Conservation (phyloP, 1,140 invertebrate species). For the Melitaea cinxia region DNA sequence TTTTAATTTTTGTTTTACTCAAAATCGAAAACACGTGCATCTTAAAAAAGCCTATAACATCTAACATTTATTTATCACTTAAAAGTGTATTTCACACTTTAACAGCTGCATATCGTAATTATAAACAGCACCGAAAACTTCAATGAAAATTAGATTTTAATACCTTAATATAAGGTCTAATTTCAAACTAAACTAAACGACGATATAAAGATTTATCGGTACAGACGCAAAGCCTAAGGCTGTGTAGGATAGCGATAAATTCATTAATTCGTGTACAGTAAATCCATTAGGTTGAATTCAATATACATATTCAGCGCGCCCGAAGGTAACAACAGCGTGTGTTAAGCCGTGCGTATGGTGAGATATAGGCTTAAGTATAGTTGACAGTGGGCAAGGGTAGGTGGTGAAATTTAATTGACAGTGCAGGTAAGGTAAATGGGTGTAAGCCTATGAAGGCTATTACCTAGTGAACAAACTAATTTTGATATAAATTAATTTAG, state of each 20-base stretch:
- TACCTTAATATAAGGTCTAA: background rate
- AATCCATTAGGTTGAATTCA: conserved; percentile 21
- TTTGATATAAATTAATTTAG: no score
- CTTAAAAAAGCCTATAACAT: no score
- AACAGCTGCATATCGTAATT: background rate
- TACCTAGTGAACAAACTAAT: no score
- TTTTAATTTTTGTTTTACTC: no score
- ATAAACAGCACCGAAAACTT: background rate
- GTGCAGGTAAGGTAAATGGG: no score
- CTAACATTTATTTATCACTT: no score
- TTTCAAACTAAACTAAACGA: background rate
- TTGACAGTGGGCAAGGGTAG: no score
- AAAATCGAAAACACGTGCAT: no score
- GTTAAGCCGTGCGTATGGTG: background rate
- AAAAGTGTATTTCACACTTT: no score
- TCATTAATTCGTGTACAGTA: conserved; percentile 24
- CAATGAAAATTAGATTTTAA: background rate
- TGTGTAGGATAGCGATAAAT: conserved; percentile 18
- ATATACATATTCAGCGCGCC: conserved; percentile 23
- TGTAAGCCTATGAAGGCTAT: no score
- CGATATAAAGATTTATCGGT: conserved; percentile 1
- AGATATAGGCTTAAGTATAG: background rate
- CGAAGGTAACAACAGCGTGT: background rate
- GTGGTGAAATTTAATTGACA: no score
- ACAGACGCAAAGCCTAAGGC: conserved; percentile 2